phyloP scores from a whole-genome alignment of 2,113 vertebrate genomes.

The Salvelinus alpinus region DNA sequence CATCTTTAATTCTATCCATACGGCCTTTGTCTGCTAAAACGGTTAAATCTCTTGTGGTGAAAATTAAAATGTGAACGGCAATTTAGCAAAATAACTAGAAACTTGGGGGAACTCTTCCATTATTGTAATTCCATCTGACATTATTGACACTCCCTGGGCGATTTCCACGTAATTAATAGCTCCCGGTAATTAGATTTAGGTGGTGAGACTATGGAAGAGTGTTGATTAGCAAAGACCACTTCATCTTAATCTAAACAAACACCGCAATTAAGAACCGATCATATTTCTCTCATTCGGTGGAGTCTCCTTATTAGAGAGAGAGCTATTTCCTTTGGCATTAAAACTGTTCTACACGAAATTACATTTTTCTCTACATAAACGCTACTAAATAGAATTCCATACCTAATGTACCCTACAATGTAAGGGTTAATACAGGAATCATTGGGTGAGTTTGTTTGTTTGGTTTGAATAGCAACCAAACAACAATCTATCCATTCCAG shows the following conservation, averaged over 20 bases:
- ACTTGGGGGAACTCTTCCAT: slow-evolving; percentile 56
- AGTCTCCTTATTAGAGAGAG: neutral
- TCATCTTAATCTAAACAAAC: slow-evolving; percentile 84
- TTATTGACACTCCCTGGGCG: slow-evolving; percentile 60
- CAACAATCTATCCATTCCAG: too few species aligned
- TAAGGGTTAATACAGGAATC: too few species aligned
- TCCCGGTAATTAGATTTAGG: slow-evolving; percentile 89
- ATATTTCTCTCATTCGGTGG: slow-evolving; percentile 16
- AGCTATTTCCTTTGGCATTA: neutral
- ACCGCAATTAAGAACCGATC: slow-evolving; percentile 61
- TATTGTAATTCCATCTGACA: slow-evolving; percentile 31
- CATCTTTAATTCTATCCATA: slow-evolving; percentile 72
- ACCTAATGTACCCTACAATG: too few species aligned
- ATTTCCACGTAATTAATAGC: slow-evolving; percentile 85
- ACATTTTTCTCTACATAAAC: too few species aligned
- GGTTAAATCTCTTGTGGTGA: slow-evolving; percentile 54
- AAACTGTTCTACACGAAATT: too few species aligned
- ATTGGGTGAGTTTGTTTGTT: too few species aligned
- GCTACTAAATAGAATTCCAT: too few species aligned
- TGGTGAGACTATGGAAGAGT: slow-evolving; percentile 80
- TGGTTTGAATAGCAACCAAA: too few species aligned
- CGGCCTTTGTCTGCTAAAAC: slow-evolving; percentile 70
- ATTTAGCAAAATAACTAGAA: slow-evolving; percentile 54
- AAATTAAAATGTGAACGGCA: slow-evolving; percentile 76
- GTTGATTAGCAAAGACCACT: slow-evolving; percentile 75